Evolutionary conservation across 2,888 invertebrate species (phyloP), one percentile per base, ranked within the genome.

Genomic region (Cephus pygmeus): DNA sequence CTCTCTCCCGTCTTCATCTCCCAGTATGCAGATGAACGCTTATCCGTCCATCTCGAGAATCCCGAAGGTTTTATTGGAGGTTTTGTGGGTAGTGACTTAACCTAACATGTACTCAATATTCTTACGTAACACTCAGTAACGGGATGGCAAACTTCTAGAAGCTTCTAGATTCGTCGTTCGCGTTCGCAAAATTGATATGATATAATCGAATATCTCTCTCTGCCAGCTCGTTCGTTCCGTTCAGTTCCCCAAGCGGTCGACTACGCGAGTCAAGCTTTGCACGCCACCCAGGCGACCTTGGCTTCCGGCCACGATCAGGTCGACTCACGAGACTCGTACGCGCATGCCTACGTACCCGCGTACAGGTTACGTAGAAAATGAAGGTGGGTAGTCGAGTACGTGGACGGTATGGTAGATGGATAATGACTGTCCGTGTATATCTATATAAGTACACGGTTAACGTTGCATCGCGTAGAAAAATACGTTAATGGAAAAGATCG

Each of bases 231-330:
- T 71, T 31, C 71, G 3, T 71, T 71, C 71, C 33, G 71, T 33
- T 71, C 71, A 12, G 71, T 71, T 9, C 0, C 12, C 31, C 6
- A 12, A 71, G 33, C 71, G 31, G 11, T 71, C 31, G 71, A 71
- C 71, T 71, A 31, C 71, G 71, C 31, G 71, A 31, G 71, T 12
- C 12, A 23, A 71, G 71, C 12, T 71, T 23, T 71, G 71, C 71
- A 12, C 33, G 71, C 33, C 71, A 71, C 23, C 71, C 31, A 33
- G 71, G 23, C 71, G 71, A 71, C 71, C 71, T 71, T 71, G 71
- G 71, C 30, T 71, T 71, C 71, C 71, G 71, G 71, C 71, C 31
- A 71, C 71, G 71, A 71, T 34, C 71, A 3, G 31, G 71, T 71
- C 71, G 31, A 71, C 71, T 71, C 71, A 11, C 31, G 71, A 33